Conservation (phyloP, 2,113 vertebrate genomes). For the Syngnathoides biaculeatus region DNA sequence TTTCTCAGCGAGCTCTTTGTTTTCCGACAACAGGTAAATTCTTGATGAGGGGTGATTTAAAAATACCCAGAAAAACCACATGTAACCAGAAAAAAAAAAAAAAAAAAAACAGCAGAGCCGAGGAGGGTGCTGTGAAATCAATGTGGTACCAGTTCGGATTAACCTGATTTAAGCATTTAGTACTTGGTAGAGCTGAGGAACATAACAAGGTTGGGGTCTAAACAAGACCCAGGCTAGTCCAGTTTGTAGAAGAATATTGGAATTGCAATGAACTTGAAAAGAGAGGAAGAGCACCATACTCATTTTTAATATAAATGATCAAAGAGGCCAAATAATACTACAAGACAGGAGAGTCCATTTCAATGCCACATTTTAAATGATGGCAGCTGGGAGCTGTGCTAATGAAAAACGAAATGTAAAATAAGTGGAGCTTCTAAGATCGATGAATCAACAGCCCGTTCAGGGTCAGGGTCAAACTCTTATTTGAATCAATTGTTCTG, state of each 20-base stretch:
- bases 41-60: slow-evolving; percentile 33
- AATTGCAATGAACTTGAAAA: slow-evolving; percentile 29
- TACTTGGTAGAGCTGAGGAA: slow-evolving; percentile 25
- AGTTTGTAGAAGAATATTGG: slow-evolving; percentile 22
- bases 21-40: slow-evolving; percentile 15
- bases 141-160: slow-evolving; percentile 25
- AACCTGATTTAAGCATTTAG: slow-evolving; percentile 24
- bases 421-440: background rate
- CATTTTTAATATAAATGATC: slow-evolving; percentile 24
- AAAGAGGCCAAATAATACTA: slow-evolving; percentile 25
- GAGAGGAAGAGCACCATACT: slow-evolving; percentile 27
- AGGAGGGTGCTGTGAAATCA: slow-evolving; percentile 30
- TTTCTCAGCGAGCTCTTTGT: background rate
- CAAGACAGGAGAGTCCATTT: slow-evolving; percentile 1
- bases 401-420: background rate
- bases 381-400: slow-evolving; percentile 2
- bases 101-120: slow-evolving; percentile 1
- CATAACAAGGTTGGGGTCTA: slow-evolving; percentile 16
- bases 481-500: background rate
- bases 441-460: background rate
- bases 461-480: background rate
- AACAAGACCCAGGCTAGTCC: slow-evolving; percentile 11
- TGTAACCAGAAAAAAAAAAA: slow-evolving; percentile 2
- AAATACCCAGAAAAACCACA: slow-evolving; percentile 32
- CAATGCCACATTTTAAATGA: slow-evolving; percentile 13